Evolutionary conservation across 2,797 vertebrate genomes (phyloP), one percentile per base, ranked within the genome.

Genomic region (Odontamblyopus lacepedii): DNA sequence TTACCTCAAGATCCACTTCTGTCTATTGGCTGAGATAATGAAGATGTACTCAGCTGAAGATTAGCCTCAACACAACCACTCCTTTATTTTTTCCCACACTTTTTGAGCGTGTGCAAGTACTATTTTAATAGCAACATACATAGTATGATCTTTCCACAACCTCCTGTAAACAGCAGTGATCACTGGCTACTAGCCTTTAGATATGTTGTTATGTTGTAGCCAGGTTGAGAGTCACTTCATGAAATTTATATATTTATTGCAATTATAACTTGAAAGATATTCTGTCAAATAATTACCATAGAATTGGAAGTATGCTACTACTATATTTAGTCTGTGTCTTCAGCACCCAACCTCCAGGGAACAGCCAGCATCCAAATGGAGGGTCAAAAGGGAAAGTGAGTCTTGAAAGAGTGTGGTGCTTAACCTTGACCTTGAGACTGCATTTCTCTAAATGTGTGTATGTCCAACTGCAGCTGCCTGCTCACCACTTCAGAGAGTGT

Each of bases 301-400:
- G 62, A 53, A 83, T 71, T 73, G 56, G 27, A 76, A 67, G 32
- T 67, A 69, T 41, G 62, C 67, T 57, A 55, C 76, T 60, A 80
- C 83, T 79, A 81, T 83, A 65, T 77, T 83, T 70, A 67, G 74
- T 72, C 67, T 68, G 56, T 44, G 60, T 51, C 69, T 83, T 88
- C 82, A 79, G 85, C 80, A 75, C 80, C 80, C 55, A 76, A 80
- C 84, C 81, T 73, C 71, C 75, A 69, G 71, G 74, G 73, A 75
- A 63, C 68, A 78, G 83, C 78, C 82, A 81, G 83, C 71, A 61
- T 78, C 72, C 69, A 73, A 79, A 84, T 51, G 44, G 71, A 76
- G 86, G 90, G 89, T 92, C 91, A 91, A 91, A 89, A 93, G 93
- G 89, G 93, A 94, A 92, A 94, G 93, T 92, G 88, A 90, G 85